phyloP scores from a whole-genome alignment of 2,113 vertebrate species.

The Herpetotheres cachinnans region DNA sequence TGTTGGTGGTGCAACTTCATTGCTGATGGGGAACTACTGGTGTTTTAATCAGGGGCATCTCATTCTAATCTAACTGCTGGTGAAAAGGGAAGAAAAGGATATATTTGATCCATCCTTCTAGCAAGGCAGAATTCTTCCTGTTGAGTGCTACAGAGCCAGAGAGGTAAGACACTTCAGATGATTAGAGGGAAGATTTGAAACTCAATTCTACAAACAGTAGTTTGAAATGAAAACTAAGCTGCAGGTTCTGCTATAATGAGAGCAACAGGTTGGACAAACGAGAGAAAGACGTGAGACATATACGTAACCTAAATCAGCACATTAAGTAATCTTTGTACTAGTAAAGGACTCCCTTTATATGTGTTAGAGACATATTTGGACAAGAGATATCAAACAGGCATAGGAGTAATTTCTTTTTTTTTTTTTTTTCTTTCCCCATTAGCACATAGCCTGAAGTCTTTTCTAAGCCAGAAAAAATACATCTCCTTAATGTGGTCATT shows the following conservation, averaged over 20 bases:
- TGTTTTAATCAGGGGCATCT: neutral
- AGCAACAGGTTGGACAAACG: conserved; percentile 6
- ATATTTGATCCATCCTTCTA: neutral
- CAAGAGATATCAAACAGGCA: neutral
- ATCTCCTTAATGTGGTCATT: conserved; percentile 45
- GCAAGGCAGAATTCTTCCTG: neutral
- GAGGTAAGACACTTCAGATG: neutral
- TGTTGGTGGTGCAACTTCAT: neutral
- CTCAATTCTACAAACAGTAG: neutral
- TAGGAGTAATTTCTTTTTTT: neutral
- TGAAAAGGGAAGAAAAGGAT: neutral
- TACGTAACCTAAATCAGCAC: neutral
- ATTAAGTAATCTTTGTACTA: neutral
- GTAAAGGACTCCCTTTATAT: neutral
- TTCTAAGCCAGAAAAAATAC: conserved; percentile 40
- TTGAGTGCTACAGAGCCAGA: neutral
- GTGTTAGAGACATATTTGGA: conserved; percentile 1
- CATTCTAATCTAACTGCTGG: neutral
- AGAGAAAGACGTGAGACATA: neutral
- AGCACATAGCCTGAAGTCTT: neutral
- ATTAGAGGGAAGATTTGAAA: neutral
- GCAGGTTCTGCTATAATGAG: conserved; percentile 26
- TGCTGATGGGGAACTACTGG: neutral
- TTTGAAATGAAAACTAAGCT: conserved; percentile 9
- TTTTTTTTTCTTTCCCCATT: neutral